Percentiles rank a stretch among this genome's conserved stretches.
phyloP scores from a whole-genome alignment of 2,888 invertebrate genomes.

The Dicyrtomina minuta region DNA sequence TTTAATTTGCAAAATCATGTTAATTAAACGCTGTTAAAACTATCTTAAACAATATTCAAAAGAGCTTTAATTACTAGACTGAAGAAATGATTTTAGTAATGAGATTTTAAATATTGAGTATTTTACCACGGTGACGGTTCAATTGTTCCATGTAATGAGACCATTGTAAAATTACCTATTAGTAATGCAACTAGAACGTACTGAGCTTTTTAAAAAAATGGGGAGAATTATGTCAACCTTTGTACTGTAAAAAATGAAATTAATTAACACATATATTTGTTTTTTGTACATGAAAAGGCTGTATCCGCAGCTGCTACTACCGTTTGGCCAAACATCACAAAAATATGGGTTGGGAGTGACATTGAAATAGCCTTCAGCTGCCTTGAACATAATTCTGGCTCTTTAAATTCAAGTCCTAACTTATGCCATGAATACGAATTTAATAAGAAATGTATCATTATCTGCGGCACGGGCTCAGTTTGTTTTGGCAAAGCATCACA shows the following conservation, averaged over 20 bases:
- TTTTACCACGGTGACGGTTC: too few relatives aligned
- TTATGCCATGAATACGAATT: not conserved
- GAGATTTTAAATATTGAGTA: too few relatives aligned
- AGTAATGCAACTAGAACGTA: too few relatives aligned
- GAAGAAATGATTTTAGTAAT: too few relatives aligned
- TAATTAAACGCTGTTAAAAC: too few relatives aligned
- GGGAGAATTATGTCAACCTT: too few relatives aligned
- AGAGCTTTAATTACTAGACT: too few relatives aligned
- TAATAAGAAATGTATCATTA: conserved; percentile 38
- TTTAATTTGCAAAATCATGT: too few relatives aligned
- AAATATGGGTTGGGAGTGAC: conserved; percentile 49
- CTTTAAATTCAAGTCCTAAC: conserved; percentile 2
- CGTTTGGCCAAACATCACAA: conserved; percentile 37
- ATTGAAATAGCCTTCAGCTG: conserved; percentile 48
- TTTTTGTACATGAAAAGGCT: not conserved
- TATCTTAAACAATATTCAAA: too few relatives aligned
- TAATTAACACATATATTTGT: not conserved
- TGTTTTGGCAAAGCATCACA: conserved; percentile 37
- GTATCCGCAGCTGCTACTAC: conserved; percentile 7
- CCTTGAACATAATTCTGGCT: conserved; percentile 37
- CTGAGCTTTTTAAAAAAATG: too few relatives aligned
- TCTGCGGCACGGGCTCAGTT: conserved; percentile 51
- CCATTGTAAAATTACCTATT: too few relatives aligned
- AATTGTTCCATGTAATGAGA: too few relatives aligned
- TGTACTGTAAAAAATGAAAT: not conserved